A percentile compares a stretch with the other conserved stretches of the same genome.
Evolutionary conservation across 2,888 invertebrate species (phyloP).

Genomic region (Drosophila siamana): DNA sequence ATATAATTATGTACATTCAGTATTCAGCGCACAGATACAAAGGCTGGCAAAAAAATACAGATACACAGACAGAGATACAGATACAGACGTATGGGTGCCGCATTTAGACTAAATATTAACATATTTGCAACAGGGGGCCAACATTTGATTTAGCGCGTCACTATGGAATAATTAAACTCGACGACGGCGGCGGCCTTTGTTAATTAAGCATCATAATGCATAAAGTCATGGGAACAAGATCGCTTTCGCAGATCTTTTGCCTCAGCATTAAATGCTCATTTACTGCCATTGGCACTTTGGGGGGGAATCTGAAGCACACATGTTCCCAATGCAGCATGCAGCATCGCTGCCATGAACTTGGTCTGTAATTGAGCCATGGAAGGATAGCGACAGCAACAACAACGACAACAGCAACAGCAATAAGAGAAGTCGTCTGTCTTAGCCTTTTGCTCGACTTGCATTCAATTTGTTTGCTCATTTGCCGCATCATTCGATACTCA

Average conservation of each 20-base stretch:
- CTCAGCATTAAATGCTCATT: constrained; percentile 44
- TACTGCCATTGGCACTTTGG: constrained; percentile 46
- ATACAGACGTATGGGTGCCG: constrained; percentile 19
- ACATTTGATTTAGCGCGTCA: constrained; percentile 68
- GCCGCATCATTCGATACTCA: constrained; percentile 74
- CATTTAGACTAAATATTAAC: constrained; percentile 60
- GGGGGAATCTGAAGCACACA: constrained; percentile 52
- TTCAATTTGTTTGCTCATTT: constrained; percentile 71
- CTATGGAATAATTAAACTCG: constrained; percentile 69
- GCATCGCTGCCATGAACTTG: constrained; percentile 73
- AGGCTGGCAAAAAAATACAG: too few species aligned
- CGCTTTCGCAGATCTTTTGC: constrained; percentile 34
- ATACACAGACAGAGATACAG: constrained; percentile 1
- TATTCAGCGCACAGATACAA: background rate
- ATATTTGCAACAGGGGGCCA: constrained; percentile 58
- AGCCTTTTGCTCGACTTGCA: constrained; percentile 29
- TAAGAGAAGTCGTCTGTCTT: constrained; percentile 56
- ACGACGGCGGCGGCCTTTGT: constrained; percentile 72
- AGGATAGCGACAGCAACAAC: constrained; percentile 33
- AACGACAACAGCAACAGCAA: constrained; percentile 17
- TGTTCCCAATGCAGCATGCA: constrained; percentile 73
- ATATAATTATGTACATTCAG: constrained; percentile 59
- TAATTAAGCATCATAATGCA: constrained; percentile 76
- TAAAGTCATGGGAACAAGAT: constrained; percentile 73
- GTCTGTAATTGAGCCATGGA: constrained; percentile 62